Base-by-base conservation (phyloP, 2,888 invertebrate genomes). In the Acrobasis suavella region DNA sequence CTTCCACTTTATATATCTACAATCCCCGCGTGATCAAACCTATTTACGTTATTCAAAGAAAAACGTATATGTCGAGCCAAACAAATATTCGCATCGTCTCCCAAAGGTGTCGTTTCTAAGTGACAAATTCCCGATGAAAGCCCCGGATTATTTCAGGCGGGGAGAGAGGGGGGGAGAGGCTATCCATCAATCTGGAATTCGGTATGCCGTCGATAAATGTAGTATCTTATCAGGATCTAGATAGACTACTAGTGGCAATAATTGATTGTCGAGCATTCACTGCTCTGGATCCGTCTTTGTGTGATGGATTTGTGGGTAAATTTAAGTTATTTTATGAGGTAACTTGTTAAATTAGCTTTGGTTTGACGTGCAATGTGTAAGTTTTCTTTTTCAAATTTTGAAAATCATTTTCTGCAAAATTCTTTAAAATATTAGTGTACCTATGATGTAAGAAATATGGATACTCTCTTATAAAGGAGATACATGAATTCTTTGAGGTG, bases 71-170 rank as follows among this genome's bases (percentile, higher is more conserved):
- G 16, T 46, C 9, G 58, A 58, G 42, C 37, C 52, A 54, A 63
- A 59, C 52, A 59, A 58, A 59, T 50, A 59, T 63, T 63, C 60
- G 69, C 63, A 37, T 61, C 38, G 37, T 52, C 60, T 81, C 83
- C 81, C 82, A 0, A 65, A 74, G 81, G 85, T 82, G 82, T 82
- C 83, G 78, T 84, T 77, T 71, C 72, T 68, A 66, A 68, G 75
- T 81, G 86, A 86, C 86, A 84, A 83, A 85, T 86, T 79, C 75
- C 69, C 75, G 76, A 65, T 74, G 78, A 80, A 80, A 79, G 68
- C 76, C 72, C 69, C 72, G 80, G 80, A 82, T 82, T 82, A 86
- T 80, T 80, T 74, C 69, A 67, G 66, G 65, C 58, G 58, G 63
- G 52, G 32, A 63, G 52, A 66, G 59, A 55, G 62, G 37, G 62